A percentile compares a stretch with the other conserved stretches of the same genome.
These are phyloP conservation scores for Parambassis ranga DNA, from an alignment of 2,797 vertebrate genomes.

Conservation along the genomic window DNA sequence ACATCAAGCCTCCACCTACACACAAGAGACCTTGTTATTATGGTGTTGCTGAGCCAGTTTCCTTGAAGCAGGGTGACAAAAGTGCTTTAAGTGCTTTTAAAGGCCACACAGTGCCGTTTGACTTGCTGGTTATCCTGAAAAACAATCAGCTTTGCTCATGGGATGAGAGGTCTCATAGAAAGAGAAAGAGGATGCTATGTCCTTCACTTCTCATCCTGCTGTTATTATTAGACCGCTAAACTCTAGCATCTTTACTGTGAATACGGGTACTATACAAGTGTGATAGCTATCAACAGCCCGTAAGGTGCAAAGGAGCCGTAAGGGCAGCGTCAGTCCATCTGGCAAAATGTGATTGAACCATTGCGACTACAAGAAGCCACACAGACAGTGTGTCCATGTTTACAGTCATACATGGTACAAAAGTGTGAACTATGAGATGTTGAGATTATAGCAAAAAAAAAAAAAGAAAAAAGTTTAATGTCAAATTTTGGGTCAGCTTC, in stretches of 20 bases:
- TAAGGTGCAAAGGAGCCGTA: neutral
- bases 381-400: too few relatives aligned
- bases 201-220: conserved; percentile 2
- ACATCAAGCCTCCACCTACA: neutral
- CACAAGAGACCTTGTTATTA: conserved; percentile 23
- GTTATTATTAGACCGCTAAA: conserved; percentile 26
- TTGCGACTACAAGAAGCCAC: too few relatives aligned
- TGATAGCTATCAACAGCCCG: neutral
- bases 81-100: conserved; percentile 44
- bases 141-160: conserved; percentile 27
- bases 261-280: too few relatives aligned
- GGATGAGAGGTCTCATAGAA: neutral
- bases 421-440: too few relatives aligned
- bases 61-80: conserved; percentile 38
- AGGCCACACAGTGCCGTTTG: conserved; percentile 18
- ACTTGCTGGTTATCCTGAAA: conserved; percentile 20
- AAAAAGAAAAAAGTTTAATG: too few relatives aligned
- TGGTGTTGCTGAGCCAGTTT: conserved; percentile 26
- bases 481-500: too few relatives aligned
- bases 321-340: too few relatives aligned
- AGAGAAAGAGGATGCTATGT: neutral
- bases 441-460: too few relatives aligned
- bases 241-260: neutral
- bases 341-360: too few relatives aligned
- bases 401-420: too few relatives aligned